Conservation (phyloP, 2,888 invertebrate species). For the Orgyia antiqua region DNA sequence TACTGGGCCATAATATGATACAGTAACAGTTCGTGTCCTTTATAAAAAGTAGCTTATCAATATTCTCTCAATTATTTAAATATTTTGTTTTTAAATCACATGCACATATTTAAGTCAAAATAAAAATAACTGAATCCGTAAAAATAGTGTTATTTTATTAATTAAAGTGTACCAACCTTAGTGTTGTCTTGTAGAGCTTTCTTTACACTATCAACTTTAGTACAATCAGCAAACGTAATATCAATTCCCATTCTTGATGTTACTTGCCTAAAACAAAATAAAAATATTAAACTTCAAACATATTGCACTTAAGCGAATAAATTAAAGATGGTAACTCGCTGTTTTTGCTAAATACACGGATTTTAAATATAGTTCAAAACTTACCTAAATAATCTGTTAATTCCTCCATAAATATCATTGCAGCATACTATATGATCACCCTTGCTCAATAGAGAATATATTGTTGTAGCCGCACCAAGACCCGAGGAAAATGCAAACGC, state of each 20-base stretch:
- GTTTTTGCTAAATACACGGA: too few species aligned
- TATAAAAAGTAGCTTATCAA: too few species aligned
- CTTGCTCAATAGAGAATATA: slow-evolving; percentile 81
- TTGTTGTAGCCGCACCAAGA: slow-evolving; percentile 84
- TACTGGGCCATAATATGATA: too few species aligned
- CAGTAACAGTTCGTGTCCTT: too few species aligned
- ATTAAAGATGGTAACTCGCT: too few species aligned
- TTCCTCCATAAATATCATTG: slow-evolving; percentile 94
- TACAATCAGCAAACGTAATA: slow-evolving; percentile 13
- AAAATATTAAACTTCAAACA: too few species aligned
- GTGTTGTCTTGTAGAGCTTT: slow-evolving; percentile 3
- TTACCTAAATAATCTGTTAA: slow-evolving; percentile 74
- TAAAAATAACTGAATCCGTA: too few species aligned
- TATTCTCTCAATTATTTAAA: too few species aligned
- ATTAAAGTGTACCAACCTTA: neutral
- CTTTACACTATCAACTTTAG: slow-evolving; percentile 3
- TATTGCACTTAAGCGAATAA: too few species aligned
- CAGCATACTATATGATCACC: slow-evolving; percentile 91
- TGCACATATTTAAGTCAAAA: too few species aligned
- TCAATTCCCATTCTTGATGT: slow-evolving; percentile 28
- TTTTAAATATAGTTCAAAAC: too few species aligned
- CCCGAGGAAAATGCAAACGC: slow-evolving; percentile 89
- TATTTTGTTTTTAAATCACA: too few species aligned
- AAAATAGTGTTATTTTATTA: neutral
- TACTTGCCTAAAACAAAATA: neutral